Conservation (phyloP, 1,140 invertebrate genomes). For the Heliconius hermathena region DNA sequence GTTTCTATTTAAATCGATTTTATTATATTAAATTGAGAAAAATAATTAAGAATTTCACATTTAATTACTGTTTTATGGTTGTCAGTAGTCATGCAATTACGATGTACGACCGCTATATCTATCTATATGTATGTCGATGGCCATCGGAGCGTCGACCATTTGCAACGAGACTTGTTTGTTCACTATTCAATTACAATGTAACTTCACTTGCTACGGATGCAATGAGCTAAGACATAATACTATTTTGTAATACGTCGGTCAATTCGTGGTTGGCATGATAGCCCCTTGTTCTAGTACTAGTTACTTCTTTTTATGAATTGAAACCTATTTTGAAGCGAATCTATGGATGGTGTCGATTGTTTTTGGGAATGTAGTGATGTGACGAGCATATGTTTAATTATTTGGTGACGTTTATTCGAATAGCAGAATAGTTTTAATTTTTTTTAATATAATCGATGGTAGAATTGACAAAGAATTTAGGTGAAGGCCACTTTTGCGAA, state of each 20-base stretch:
- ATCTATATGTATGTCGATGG: background rate
- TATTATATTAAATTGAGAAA: background rate
- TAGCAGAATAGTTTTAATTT: too few relatives aligned
- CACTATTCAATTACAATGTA: constrained; percentile 35
- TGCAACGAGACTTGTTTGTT: constrained; percentile 15
- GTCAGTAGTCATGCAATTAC: background rate
- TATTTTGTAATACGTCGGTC: constrained; percentile 29
- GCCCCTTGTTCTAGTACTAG: constrained; percentile 25
- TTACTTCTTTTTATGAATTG: constrained; percentile 18
- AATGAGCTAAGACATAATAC: constrained; percentile 23
- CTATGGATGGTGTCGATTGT: constrained; percentile 27
- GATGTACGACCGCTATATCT: background rate
- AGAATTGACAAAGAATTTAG: too few relatives aligned
- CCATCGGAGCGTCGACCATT: constrained; percentile 8
- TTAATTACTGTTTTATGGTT: background rate
- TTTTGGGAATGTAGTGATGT: background rate
- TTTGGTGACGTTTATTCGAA: too few relatives aligned
- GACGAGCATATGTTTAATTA: background rate
- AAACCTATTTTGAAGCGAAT: constrained; percentile 14
- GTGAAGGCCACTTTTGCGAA: too few relatives aligned
- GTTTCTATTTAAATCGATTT: background rate
- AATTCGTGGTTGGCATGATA: constrained; percentile 56
- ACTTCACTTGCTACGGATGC: constrained; percentile 31
- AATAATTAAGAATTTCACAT: background rate
- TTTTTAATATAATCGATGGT: too few relatives aligned